These are phyloP conservation scores for Habropoda laboriosa DNA, from an alignment of 1,140 invertebrate genomes.

Conservation along the genomic window DNA sequence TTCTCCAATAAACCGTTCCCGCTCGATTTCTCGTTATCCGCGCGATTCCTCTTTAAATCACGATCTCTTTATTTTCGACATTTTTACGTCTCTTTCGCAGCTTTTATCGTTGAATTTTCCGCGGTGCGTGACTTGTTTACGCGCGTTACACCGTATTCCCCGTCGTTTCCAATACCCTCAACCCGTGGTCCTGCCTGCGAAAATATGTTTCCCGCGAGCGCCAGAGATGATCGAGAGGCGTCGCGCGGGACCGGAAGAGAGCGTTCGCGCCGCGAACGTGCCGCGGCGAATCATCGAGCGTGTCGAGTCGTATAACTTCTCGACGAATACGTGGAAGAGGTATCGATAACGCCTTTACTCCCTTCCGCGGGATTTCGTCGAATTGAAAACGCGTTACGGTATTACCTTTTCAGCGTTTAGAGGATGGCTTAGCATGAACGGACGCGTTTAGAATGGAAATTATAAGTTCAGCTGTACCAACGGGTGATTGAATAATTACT, in stretches of 20 bases:
- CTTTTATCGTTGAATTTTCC: no score
- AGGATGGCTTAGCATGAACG: neutral
- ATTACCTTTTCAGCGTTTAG: no score
- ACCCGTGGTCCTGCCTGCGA: neutral
- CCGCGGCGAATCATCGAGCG: neutral
- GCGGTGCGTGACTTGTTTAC: no score
- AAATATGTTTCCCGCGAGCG: neutral
- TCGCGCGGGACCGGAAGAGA: neutral
- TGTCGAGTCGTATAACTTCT: neutral
- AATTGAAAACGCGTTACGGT: conserved; percentile 1
- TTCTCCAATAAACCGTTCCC: no score
- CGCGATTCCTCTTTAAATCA: no score
- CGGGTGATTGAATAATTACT: no score
- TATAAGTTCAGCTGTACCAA: no score
- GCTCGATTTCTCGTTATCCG: no score
- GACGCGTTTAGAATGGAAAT: neutral
- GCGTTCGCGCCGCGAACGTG: neutral
- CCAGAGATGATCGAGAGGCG: neutral
- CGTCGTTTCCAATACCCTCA: no score
- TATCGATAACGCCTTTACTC: neutral
- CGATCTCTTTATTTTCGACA: no score
- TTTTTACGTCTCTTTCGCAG: no score
- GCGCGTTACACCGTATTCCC: no score
- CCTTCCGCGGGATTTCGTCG: neutral
- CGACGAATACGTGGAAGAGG: neutral